A percentile compares a stretch with the other conserved stretches of the same genome.
Evolutionary conservation across 1,140 invertebrate species (phyloP).

Genomic region (Lasaia peninsularis): DNA sequence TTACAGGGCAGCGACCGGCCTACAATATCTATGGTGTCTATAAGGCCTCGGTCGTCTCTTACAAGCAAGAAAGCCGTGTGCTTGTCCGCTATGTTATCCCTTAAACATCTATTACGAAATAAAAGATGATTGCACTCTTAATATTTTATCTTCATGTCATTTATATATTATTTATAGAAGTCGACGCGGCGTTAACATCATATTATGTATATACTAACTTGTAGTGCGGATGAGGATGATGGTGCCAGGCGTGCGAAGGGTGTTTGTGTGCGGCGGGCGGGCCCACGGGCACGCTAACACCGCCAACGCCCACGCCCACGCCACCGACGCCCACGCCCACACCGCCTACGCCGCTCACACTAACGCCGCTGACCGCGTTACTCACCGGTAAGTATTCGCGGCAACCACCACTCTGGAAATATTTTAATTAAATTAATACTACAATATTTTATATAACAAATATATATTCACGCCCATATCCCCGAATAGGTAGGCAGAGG

Average conservation of each 20-base stretch:
- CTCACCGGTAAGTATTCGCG: slow-evolving; percentile 62
- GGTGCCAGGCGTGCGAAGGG: slow-evolving; percentile 55
- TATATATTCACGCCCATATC: too few species aligned
- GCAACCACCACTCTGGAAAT: slow-evolving; percentile 62
- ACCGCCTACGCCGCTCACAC: slow-evolving; percentile 32
- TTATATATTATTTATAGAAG: background rate
- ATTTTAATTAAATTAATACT: slow-evolving; percentile 6
- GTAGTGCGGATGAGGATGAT: slow-evolving; percentile 61
- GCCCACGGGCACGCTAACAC: slow-evolving; percentile 39
- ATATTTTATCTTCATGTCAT: background rate
- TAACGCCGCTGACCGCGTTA: slow-evolving; percentile 38
- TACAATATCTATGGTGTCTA: too few species aligned
- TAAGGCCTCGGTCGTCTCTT: too few species aligned
- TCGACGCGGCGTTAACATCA: slow-evolving; percentile 1
- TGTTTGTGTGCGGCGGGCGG: slow-evolving; percentile 56
- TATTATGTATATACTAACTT: slow-evolving; percentile 38
- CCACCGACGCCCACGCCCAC: slow-evolving; percentile 30
- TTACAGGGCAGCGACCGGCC: too few species aligned
- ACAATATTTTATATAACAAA: background rate
- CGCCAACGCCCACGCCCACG: slow-evolving; percentile 21
- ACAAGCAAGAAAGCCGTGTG: too few species aligned
- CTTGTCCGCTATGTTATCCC: too few species aligned
- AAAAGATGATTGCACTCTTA: too few species aligned
- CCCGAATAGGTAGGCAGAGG: too few species aligned
- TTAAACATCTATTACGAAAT: too few species aligned